These are phyloP conservation scores for Athrips mouffetella DNA, from an alignment of 2,888 invertebrate species.

Conservation along the genomic window DNA sequence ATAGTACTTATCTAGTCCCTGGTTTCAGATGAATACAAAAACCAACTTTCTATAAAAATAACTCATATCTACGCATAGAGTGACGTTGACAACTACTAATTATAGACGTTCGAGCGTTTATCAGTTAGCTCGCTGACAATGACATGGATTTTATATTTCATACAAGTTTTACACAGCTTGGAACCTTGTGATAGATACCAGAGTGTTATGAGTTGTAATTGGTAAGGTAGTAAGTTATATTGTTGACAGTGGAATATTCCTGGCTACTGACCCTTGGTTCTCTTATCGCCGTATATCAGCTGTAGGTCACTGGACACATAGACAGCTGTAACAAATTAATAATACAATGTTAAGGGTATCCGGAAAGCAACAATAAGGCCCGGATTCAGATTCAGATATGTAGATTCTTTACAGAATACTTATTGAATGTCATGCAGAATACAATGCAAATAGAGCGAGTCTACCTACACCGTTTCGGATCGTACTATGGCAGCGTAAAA, in stretches of 20 bases:
- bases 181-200: no score
- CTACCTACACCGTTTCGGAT: no score
- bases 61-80: not conserved
- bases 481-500: no score
- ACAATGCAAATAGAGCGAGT: no score
- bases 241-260: conserved; percentile 38
- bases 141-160: no score
- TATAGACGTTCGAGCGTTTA: conserved; percentile 20
- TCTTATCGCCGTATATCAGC: conserved; percentile 31
- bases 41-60: conserved; percentile 5
- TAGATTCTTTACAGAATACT: no score
- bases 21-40: not conserved
- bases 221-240: conserved; percentile 29
- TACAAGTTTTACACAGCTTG: no score
- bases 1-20: no score
- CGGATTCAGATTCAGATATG: no score
- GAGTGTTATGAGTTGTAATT: not conserved
- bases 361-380: no score
- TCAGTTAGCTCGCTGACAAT: conserved; percentile 28
- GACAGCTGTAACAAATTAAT: not conserved
- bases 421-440: no score
- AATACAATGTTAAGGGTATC: not conserved
- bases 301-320: conserved; percentile 31
- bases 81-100: not conserved
- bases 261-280: conserved; percentile 31